These are phyloP conservation scores for Brachionus asplanchnoidis DNA, from an alignment of 1,140 invertebrate species.

Conservation along the genomic window DNA sequence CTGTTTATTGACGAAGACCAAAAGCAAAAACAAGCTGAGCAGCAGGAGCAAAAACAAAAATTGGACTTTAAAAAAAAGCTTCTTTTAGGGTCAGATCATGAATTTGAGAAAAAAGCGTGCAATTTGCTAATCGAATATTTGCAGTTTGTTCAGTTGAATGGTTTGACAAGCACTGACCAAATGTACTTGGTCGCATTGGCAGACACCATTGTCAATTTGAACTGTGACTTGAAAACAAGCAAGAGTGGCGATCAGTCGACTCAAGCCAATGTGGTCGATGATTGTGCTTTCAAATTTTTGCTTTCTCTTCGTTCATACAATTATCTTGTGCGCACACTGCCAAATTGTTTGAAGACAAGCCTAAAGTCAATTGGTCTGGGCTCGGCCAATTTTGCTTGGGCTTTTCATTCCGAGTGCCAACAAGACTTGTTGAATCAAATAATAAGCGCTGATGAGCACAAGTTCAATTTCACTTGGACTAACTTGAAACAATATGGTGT, in stretches of 20 bases:
- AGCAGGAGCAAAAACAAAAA: slow-evolving; percentile 59
- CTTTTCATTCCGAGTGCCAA: slow-evolving; percentile 95
- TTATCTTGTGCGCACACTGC: slow-evolving; percentile 84
- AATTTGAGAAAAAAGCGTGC: slow-evolving; percentile 56
- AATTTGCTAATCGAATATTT: slow-evolving; percentile 72
- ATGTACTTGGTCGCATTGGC: slow-evolving; percentile 96
- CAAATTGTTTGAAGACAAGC: slow-evolving; percentile 74
- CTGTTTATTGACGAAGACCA: slow-evolving; percentile 41
- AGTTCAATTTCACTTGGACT: slow-evolving; percentile 67
- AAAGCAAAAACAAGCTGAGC: slow-evolving; percentile 54
- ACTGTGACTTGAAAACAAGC: slow-evolving; percentile 49
- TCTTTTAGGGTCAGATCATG: slow-evolving; percentile 44
- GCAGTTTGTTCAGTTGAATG: slow-evolving; percentile 91
- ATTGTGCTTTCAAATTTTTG: slow-evolving; percentile 90
- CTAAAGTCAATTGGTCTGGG: slow-evolving; percentile 84
- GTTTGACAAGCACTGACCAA: slow-evolving; percentile 91
- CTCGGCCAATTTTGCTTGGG: slow-evolving; percentile 92
- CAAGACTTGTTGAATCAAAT: slow-evolving; percentile 83
- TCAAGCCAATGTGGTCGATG: slow-evolving; percentile 67
- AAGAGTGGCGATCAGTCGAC: neutral
- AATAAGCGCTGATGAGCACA: slow-evolving; percentile 41
- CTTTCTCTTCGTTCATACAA: slow-evolving; percentile 95
- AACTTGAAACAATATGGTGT: slow-evolving; percentile 83
- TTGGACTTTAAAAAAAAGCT: slow-evolving; percentile 38
- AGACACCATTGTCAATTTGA: slow-evolving; percentile 77